Evolutionary conservation across 2,888 invertebrate species (phyloP), one percentile per base, ranked within the genome.

Genomic region (Cremastinae sp.): DNA sequence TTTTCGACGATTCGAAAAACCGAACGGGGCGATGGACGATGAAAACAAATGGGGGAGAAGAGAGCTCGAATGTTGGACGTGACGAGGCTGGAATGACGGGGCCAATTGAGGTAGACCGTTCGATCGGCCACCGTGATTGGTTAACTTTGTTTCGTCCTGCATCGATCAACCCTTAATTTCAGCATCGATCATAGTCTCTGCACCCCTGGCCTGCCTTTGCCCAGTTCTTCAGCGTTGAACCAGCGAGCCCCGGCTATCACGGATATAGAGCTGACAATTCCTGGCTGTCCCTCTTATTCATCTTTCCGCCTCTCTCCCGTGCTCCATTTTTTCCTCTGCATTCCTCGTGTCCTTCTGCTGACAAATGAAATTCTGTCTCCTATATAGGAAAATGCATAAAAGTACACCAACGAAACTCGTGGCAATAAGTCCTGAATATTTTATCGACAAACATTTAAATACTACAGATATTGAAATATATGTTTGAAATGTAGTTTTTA

Each of bases 131-230:
- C 75, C 80, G 82, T 84, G 86, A 86, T 86, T 86, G 86, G 84
- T 84, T 84, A 86, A 87, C 86, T 87, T 86, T 85, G 84, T 86
- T 86, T 84, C 85, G 83, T 81, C 82, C 81, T 78, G 78, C 78
- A 75, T 70, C 62, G 75, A 81, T 74, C 85, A 75, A 84, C 83
- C 85, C 84, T 86, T 86, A 85, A 86, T 86, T 87, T 85, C 81
- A 74, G 82, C 83, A 86, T 85, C 84, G 84, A 85, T 84, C 87
- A 85, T 86, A 86, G 84, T 74, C 73, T 77, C 75, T 38, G 14
- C 47, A 59, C 56, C 61, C 71, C 68, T 5, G 28, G n/a, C n/a
- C n/a, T 74, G 68, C 77, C 56, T n/a, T n/a, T n/a, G 38, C 74
- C 45, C 62, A 51, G 69, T 65, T 64, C 66, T 45, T 66, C 75